Percentiles rank a stretch among this genome's conserved stretches.
phyloP scores from a whole-genome alignment of 2,113 vertebrate genomes.

The Phalacrocorax carbo region DNA sequence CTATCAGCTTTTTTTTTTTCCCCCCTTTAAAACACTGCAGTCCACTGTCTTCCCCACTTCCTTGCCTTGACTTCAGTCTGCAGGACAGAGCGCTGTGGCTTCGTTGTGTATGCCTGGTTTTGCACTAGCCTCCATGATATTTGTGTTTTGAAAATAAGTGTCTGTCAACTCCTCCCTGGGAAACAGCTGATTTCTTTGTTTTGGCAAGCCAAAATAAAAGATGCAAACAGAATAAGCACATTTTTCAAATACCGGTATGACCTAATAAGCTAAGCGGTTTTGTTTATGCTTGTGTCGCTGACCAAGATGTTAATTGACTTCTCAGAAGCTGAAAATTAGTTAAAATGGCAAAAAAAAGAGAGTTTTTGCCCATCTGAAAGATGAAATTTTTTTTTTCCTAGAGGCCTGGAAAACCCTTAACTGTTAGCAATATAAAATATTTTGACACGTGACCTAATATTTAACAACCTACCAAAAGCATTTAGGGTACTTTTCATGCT shows the following conservation, averaged over 20 bases:
- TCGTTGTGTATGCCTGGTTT: neutral
- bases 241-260: neutral
- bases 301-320: neutral
- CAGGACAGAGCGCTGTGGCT: neutral
- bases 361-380: neutral
- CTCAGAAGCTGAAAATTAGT: neutral
- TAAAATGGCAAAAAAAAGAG: neutral
- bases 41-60: neutral
- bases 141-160: neutral
- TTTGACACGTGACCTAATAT: neutral
- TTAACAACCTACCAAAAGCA: neutral
- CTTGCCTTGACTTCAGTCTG: neutral
- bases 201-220: neutral
- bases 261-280: neutral
- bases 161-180: neutral
- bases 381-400: neutral
- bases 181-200: neutral
- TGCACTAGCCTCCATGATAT: neutral
- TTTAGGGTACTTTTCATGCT: neutral
- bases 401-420: neutral
- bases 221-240: neutral
- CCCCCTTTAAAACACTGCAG: neutral
- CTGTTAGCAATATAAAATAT: neutral
- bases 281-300: neutral
- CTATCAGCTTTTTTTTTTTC: accelerated